Percentiles rank a stretch among this genome's conserved stretches.
phyloP scores from a whole-genome alignment of 2,113 vertebrate species.

The Silurus asotus region DNA sequence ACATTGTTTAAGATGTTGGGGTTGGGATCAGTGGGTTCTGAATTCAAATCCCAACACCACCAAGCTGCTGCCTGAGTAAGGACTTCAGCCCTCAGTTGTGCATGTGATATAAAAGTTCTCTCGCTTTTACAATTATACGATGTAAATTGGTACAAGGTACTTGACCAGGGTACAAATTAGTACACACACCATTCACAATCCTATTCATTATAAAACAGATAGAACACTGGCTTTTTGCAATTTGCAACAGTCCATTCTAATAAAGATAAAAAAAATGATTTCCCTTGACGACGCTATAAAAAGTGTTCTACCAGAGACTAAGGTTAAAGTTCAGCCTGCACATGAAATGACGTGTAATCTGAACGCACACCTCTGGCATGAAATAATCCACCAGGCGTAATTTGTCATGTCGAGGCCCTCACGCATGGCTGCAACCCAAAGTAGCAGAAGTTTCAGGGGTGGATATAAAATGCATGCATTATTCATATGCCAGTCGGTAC shows the following conservation, averaged over 20 bases:
- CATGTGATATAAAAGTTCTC: not conserved
- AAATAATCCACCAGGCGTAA: constrained; percentile 62
- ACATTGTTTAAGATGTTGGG: no score
- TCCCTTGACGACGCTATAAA: not conserved
- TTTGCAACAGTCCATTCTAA: not conserved
- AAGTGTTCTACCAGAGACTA: not conserved
- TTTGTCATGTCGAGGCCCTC: constrained; percentile 50
- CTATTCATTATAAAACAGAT: not conserved
- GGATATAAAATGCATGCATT: constrained; percentile 59
- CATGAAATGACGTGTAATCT: constrained; percentile 4
- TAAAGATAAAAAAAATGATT: not conserved
- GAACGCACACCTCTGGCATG: constrained; percentile 38
- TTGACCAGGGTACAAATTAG: not conserved
- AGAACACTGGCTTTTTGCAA: not conserved
- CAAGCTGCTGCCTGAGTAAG: no score
- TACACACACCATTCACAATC: not conserved
- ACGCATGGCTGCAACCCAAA: constrained; percentile 59
- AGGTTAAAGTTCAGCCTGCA: constrained; percentile 19
- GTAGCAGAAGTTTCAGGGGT: constrained; percentile 52
- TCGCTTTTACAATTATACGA: not conserved
- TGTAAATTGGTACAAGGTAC: not conserved
- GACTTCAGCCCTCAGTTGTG: no score
- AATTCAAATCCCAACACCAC: no score
- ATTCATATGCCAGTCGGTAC: constrained; percentile 57
- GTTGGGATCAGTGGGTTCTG: no score